A percentile compares a stretch with the other conserved stretches of the same genome.
Conservation (phyloP, 2,113 vertebrate species). For the Triplophysa dalaica region DNA sequence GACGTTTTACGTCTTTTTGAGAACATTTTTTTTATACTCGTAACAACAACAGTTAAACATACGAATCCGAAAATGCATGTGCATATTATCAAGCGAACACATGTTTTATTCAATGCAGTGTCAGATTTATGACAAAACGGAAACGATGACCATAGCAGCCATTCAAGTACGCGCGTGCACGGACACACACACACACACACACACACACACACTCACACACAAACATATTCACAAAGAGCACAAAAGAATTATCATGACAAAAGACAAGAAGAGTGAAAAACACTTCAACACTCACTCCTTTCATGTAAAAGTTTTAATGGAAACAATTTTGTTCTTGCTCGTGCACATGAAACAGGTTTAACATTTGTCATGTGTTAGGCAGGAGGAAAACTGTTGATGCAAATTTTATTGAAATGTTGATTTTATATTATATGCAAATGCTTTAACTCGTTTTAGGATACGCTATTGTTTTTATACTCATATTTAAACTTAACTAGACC, state of each 20-base stretch:
- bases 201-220: neutral
- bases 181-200: constrained; percentile 17
- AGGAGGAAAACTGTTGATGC: constrained; percentile 27
- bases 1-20: neutral
- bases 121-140: constrained; percentile 50
- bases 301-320: constrained; percentile 56
- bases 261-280: constrained; percentile 63
- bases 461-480: neutral
- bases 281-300: constrained; percentile 43
- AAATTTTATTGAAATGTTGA: constrained; percentile 16
- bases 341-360: constrained; percentile 12
- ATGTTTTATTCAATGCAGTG: constrained; percentile 33
- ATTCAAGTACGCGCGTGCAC: constrained; percentile 36
- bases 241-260: constrained; percentile 78
- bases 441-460: neutral
- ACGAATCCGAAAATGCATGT: neutral
- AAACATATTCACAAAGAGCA: constrained; percentile 39
- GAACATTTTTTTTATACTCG: neutral
- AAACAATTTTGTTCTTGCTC: constrained; percentile 25
- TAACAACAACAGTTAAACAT: no score
- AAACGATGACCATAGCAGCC: constrained; percentile 25
- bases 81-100: neutral
- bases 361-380: constrained; percentile 26
- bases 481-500: neutral
- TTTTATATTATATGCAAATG: neutral